Evolutionary conservation across 2,797 vertebrate genomes (phyloP).

Genomic region (Myiothlypis chrysogaster): DNA sequence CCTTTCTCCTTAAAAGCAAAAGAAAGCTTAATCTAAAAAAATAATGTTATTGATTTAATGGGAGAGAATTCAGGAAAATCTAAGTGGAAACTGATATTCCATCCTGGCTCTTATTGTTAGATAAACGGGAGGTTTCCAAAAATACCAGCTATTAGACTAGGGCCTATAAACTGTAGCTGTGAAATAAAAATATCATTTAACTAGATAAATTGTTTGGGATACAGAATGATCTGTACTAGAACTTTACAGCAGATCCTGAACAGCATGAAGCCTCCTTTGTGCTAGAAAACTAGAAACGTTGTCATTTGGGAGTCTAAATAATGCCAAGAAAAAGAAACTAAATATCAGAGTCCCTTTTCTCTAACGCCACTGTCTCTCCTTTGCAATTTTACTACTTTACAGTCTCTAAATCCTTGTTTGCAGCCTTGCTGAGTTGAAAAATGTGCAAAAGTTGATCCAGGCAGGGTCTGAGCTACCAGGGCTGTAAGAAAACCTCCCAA

Average conservation of each 20-base stretch:
- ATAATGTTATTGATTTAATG: slow-evolving; percentile 29
- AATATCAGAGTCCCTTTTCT: slow-evolving; percentile 27
- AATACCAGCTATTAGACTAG: slow-evolving; percentile 26
- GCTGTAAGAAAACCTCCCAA: slow-evolving; percentile 38
- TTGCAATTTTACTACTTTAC: slow-evolving; percentile 12
- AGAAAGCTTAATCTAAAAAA: not conserved
- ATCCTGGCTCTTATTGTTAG: slow-evolving; percentile 28
- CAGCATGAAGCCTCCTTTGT: slow-evolving; percentile 48
- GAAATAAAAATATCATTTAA: slow-evolving; percentile 28
- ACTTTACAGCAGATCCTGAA: slow-evolving; percentile 39
- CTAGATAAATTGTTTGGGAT: slow-evolving; percentile 58
- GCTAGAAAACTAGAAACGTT: slow-evolving; percentile 47
- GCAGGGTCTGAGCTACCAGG: not conserved
- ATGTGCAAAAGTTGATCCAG: slow-evolving; percentile 3
- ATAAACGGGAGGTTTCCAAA: slow-evolving; percentile 55
- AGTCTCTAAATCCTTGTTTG: slow-evolving; percentile 15
- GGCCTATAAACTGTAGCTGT: slow-evolving; percentile 45
- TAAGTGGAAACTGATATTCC: slow-evolving; percentile 34
- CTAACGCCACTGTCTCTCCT: slow-evolving; percentile 5
- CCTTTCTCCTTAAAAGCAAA: not conserved
- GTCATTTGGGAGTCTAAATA: slow-evolving; percentile 59
- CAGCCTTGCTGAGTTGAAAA: slow-evolving; percentile 20
- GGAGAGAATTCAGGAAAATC: slow-evolving; percentile 42
- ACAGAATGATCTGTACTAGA: slow-evolving; percentile 54
- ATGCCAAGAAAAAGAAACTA: slow-evolving; percentile 69